Evolutionary conservation across 2,113 vertebrate genomes (phyloP).

Genomic region (Gambusia affinis): DNA sequence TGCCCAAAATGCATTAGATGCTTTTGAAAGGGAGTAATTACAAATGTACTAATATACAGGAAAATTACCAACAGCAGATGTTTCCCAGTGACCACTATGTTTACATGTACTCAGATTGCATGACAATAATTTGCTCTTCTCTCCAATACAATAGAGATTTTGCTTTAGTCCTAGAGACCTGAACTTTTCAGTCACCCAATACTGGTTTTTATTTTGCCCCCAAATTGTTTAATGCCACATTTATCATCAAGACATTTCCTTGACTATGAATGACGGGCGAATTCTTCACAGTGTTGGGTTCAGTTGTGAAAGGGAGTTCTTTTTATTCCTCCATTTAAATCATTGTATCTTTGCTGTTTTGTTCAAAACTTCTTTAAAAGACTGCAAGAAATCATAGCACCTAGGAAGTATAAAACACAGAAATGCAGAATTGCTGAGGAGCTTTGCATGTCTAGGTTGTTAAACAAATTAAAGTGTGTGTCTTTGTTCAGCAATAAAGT

Average conservation of each 20-base stretch:
- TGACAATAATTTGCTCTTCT: background rate
- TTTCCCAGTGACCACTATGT: background rate
- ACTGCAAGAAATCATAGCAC: too few relatives aligned
- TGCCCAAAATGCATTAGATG: background rate
- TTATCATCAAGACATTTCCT: background rate
- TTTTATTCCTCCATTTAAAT: too few relatives aligned
- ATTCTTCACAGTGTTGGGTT: background rate
- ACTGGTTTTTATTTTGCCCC: too few relatives aligned
- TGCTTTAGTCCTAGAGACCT: background rate
- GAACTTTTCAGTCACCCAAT: background rate
- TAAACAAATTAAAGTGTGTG: too few relatives aligned
- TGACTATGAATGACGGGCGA: background rate
- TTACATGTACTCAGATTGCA: background rate
- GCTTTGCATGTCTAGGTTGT: too few relatives aligned
- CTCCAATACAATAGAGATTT: background rate
- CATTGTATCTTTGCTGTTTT: too few relatives aligned
- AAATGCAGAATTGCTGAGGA: too few relatives aligned
- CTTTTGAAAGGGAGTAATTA: background rate
- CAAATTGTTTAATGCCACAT: too few relatives aligned
- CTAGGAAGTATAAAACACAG: too few relatives aligned
- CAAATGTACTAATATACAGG: background rate
- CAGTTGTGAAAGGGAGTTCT: background rate
- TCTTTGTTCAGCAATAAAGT: too few relatives aligned
- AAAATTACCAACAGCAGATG: background rate
- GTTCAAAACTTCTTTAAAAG: too few relatives aligned